Evolutionary conservation across 2,888 invertebrate genomes (phyloP).

Genomic region (Biston stratarius): DNA sequence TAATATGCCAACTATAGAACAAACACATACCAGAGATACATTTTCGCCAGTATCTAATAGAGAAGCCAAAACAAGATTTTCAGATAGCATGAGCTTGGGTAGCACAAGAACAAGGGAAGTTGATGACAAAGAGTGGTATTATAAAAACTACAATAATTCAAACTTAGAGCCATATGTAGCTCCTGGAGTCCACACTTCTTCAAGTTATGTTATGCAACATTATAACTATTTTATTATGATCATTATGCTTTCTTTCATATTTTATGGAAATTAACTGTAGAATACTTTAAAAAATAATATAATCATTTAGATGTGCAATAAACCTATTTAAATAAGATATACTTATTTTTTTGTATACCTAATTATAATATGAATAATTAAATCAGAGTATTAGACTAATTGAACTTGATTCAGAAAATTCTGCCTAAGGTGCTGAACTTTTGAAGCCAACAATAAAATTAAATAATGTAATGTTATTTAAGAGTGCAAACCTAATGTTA

Average conservation of each 20-base stretch:
- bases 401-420: too few relatives aligned
- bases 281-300: neutral
- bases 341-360: neutral
- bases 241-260: conserved; percentile 26
- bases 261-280: conserved; percentile 4
- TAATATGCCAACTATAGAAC: conserved; percentile 71
- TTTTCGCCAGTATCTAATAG: conserved; percentile 75
- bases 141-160: conserved; percentile 92
- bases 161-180: conserved; percentile 80
- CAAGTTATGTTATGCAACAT: conserved; percentile 38
- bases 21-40: conserved; percentile 59
- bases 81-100: conserved; percentile 67
- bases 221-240: conserved; percentile 34
- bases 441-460: too few relatives aligned
- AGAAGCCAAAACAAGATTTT: conserved; percentile 77
- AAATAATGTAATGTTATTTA: too few relatives aligned
- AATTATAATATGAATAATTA: neutral
- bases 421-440: too few relatives aligned
- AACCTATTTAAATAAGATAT: neutral
- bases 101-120: conserved; percentile 78
- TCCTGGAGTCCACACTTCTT: conserved; percentile 69
- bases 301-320: conserved; percentile 15
- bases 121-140: conserved; percentile 93
- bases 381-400: too few relatives aligned
- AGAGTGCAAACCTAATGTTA: too few relatives aligned